A percentile compares a stretch with the other conserved stretches of the same genome.
These are phyloP conservation scores for Metridium senile DNA, from an alignment of 92 coral and sea anemone genomes.

Conservation along the genomic window DNA sequence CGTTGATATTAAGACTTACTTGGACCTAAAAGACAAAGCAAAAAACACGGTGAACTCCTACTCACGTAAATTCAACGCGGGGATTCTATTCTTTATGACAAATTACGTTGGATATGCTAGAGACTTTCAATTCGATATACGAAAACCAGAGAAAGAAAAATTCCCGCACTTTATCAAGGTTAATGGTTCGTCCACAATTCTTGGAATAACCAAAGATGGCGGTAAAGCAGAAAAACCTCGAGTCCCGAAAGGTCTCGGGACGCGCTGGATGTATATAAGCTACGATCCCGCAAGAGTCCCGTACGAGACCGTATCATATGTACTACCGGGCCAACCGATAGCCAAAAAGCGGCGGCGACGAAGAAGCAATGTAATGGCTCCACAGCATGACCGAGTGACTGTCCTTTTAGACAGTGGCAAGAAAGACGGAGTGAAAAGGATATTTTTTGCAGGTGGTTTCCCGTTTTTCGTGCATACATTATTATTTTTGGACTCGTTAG, in stretches of 20 bases:
- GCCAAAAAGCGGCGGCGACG: slow-evolving; percentile 25
- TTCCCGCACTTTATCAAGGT: slow-evolving; percentile 41
- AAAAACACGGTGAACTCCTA: slow-evolving; percentile 68
- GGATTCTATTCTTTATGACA: slow-evolving; percentile 76
- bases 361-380: slow-evolving; percentile 28
- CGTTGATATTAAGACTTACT: slow-evolving; percentile 79
- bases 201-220: slow-evolving; percentile 78
- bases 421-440: slow-evolving; percentile 80
- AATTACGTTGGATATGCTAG: slow-evolving; percentile 76
- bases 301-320: slow-evolving; percentile 85
- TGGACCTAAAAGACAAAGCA: slow-evolving; percentile 75
- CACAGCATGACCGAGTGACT: slow-evolving; percentile 62
- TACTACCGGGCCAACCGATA: slow-evolving; percentile 32
- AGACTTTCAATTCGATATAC: slow-evolving; percentile 71
- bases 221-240: slow-evolving; percentile 67
- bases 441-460: slow-evolving; percentile 89
- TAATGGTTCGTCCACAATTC: slow-evolving; percentile 68
- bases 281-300: slow-evolving; percentile 62
- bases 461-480: slow-evolving; percentile 89
- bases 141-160: slow-evolving; percentile 73
- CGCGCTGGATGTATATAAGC: slow-evolving; percentile 74
- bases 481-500: slow-evolving; percentile 85
- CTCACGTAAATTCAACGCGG: slow-evolving; percentile 83
- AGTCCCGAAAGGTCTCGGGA: slow-evolving; percentile 65
- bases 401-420: slow-evolving; percentile 76